Percentiles rank a stretch among this genome's conserved stretches.
Evolutionary conservation across 2,797 vertebrate species (phyloP).

Genomic region (Vultur gryphus): DNA sequence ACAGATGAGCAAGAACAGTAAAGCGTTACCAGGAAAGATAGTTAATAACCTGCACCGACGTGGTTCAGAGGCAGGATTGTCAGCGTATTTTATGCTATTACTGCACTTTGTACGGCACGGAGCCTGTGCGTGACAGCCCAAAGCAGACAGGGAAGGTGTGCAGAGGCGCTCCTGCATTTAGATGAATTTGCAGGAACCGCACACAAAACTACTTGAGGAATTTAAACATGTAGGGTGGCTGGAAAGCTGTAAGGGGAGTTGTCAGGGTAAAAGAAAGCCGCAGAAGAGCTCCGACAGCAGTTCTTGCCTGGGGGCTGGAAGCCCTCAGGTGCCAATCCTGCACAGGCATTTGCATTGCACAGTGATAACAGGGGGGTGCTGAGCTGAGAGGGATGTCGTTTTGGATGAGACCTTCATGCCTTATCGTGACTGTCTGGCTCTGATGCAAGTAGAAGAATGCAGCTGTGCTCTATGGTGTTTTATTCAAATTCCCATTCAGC

Average conservation of each 20-base stretch:
- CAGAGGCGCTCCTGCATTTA: background rate
- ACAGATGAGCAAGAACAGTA: background rate
- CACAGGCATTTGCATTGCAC: background rate
- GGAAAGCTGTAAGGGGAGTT: background rate
- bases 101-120: background rate
- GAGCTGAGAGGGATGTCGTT: background rate
- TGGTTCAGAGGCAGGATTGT: background rate
- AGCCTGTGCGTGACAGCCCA: background rate
- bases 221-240: background rate
- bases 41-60: fast-evolving
- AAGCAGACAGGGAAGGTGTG: background rate
- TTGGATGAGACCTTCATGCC: background rate
- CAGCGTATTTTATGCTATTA: background rate
- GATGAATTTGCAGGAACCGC: background rate
- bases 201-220: background rate
- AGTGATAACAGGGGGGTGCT: background rate
- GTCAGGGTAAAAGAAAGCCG: background rate
- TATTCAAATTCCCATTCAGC: background rate
- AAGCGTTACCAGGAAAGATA: fast-evolving
- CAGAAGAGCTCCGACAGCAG: background rate
- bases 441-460: background rate
- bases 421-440: fast-evolving
- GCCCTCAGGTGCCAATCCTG: background rate
- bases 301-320: background rate
- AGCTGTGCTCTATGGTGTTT: background rate